Conservation (phyloP, 37 sponge, comb jelly and placozoan genomes). For the Spongia lamella region DNA sequence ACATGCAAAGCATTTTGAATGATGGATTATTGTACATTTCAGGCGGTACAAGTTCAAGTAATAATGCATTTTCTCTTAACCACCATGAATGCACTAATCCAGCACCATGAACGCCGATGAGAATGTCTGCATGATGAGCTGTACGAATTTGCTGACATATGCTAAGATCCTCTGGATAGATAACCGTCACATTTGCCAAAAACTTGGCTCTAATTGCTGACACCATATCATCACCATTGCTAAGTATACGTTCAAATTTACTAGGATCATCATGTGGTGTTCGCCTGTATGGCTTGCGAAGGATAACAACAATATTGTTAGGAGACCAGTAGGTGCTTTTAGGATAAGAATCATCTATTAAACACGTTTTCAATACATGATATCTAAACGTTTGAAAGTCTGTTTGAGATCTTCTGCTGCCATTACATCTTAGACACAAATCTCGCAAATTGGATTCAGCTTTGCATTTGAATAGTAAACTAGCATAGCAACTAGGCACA, state of each 20-base stretch:
- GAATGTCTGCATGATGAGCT: conserved; percentile 48
- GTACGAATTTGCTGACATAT: conserved; percentile 60
- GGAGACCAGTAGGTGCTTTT: not conserved
- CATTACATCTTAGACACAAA: conserved; percentile 48
- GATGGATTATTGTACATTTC: conserved; percentile 44
- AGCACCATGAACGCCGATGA: conserved; percentile 75
- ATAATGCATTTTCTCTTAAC: conserved; percentile 47
- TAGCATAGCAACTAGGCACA: conserved; percentile 55
- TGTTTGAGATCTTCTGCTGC: conserved; percentile 30
- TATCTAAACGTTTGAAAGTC: conserved; percentile 32
- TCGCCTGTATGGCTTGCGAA: conserved; percentile 59
- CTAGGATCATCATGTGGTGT: conserved; percentile 9
- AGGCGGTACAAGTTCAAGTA: conserved; percentile 59
- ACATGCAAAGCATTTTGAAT: conserved; percentile 43
- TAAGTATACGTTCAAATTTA: conserved; percentile 46
- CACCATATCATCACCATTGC: conserved; percentile 52
- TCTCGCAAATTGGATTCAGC: not conserved
- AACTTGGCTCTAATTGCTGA: conserved; percentile 17
- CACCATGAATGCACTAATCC: conserved; percentile 82
- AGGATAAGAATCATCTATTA: conserved; percentile 18
- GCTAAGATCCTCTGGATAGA: conserved; percentile 45
- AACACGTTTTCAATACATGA: conserved; percentile 57
- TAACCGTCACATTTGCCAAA: conserved; percentile 9
- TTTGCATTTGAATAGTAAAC: conserved; percentile 56
- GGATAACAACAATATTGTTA: conserved; percentile 28